A percentile compares a stretch with the other conserved stretches of the same genome.
Evolutionary conservation across 2,797 vertebrate genomes (phyloP).

Genomic region (Percopsis omiscomaycus): DNA sequence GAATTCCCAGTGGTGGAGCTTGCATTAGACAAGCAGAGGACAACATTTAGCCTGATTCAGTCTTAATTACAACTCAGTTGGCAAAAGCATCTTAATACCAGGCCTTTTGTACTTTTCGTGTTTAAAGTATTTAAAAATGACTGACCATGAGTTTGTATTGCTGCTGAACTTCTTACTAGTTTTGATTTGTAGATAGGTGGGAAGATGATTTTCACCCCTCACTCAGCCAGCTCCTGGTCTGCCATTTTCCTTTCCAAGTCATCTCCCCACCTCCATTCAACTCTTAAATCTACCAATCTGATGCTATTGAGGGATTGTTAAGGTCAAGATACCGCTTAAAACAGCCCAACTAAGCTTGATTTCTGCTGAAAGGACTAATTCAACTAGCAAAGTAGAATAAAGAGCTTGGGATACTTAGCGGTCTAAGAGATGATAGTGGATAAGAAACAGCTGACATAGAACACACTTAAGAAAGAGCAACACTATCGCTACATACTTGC

Average conservation of each 20-base stretch:
- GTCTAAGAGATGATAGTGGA: conserved; percentile 46
- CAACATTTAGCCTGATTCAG: conserved; percentile 12
- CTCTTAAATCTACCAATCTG: conserved; percentile 51
- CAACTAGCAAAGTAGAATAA: conserved; percentile 49
- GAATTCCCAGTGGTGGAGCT: conserved; percentile 38
- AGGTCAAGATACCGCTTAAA: conserved; percentile 55
- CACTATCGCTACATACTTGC: too few relatives aligned
- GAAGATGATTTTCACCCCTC: conserved; percentile 30
- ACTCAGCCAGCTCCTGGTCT: conserved; percentile 1
- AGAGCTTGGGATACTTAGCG: conserved; percentile 57
- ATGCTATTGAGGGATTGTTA: conserved; percentile 58
- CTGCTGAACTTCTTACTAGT: conserved; percentile 13
- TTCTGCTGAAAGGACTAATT: conserved; percentile 56
- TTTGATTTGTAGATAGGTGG: neutral
- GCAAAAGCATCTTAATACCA: conserved; percentile 6
- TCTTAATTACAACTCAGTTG: conserved; percentile 1
- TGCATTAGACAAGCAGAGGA: conserved; percentile 18
- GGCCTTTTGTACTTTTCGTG: neutral
- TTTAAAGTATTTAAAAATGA: conserved; percentile 48
- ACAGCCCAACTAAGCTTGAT: conserved; percentile 59
- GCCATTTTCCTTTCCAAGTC: conserved; percentile 28
- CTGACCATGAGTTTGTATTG: conserved; percentile 17
- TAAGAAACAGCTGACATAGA: conserved; percentile 51
- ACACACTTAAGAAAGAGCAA: conserved; percentile 8
- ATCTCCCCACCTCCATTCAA: conserved; percentile 34